Evolutionary conservation across 2,888 invertebrate species (phyloP).

Genomic region (Pocota personata): DNA sequence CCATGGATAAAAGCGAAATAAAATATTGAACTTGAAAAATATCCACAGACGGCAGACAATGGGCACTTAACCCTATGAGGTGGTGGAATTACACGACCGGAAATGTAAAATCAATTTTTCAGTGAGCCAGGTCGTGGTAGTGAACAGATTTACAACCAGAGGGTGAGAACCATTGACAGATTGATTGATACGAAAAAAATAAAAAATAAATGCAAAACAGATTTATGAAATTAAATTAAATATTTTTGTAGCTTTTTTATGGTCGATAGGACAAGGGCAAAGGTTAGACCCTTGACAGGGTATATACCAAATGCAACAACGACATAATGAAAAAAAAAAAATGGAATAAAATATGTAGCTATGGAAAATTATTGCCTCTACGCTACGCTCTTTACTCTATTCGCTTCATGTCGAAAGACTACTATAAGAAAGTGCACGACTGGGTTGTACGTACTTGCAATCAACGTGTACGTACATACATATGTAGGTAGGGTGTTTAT

Average conservation of each 20-base stretch:
- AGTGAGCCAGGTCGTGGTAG: conserved; percentile 30
- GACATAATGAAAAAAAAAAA: no score
- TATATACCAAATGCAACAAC: neutral
- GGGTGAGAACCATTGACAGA: conserved; percentile 11
- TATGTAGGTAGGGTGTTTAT: no score
- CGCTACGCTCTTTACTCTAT: no score
- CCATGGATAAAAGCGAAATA: conserved; percentile 52
- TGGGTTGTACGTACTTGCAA: no score
- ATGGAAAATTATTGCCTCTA: no score
- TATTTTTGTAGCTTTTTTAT: neutral
- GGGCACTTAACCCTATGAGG: conserved; percentile 62
- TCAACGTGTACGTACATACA: no score
- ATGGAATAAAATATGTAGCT: no score
- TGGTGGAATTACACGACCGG: conserved; percentile 46
- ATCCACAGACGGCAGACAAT: conserved; percentile 70
- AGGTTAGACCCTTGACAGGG: neutral
- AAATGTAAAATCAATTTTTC: conserved; percentile 60
- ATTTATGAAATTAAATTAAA: conserved; percentile 44
- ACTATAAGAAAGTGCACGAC: no score
- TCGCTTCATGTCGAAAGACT: no score
- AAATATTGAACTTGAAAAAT: conserved; percentile 71
- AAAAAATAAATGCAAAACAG: conserved; percentile 39
- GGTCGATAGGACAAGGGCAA: no score
- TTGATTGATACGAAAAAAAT: conserved; percentile 7
- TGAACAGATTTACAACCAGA: conserved; percentile 6